A percentile compares a stretch with the other conserved stretches of the same genome.
Conservation (phyloP, 2,797 vertebrate species). For the Holocentrus rufus region DNA sequence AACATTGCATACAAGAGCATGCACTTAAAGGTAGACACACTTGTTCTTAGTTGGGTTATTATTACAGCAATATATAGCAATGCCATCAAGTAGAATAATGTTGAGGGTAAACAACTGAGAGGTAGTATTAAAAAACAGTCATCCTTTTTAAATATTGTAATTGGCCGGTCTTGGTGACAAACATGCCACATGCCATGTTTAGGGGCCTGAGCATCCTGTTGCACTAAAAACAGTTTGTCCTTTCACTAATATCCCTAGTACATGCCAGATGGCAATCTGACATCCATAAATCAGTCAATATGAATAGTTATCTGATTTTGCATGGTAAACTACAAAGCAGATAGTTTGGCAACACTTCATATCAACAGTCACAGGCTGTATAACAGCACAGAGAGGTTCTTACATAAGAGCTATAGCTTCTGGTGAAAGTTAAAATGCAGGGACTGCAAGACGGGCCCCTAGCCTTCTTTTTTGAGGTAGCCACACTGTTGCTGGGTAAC, state of each 20-base stretch:
- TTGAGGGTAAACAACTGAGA: slow-evolving; percentile 5
- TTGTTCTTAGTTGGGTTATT: neutral
- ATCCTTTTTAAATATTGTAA: neutral
- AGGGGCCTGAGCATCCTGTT: neutral
- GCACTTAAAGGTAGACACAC: neutral
- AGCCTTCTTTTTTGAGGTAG: slow-evolving; percentile 26
- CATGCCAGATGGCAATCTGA: neutral
- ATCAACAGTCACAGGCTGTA: neutral
- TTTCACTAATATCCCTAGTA: neutral
- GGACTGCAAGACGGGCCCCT: slow-evolving; percentile 10
- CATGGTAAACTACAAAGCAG: neutral
- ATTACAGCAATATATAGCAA: neutral
- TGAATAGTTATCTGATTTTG: neutral
- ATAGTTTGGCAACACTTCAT: slow-evolving; percentile 39
- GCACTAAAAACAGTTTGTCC: neutral
- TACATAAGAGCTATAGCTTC: slow-evolving; percentile 3
- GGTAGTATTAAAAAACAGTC: slow-evolving; percentile 8
- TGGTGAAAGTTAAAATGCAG: slow-evolving; percentile 15
- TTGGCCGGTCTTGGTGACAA: slow-evolving; percentile 6
- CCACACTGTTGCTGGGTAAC: slow-evolving; percentile 67
- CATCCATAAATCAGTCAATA: neutral
- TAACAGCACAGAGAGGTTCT: neutral
- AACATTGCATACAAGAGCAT: neutral
- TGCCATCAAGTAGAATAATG: neutral
- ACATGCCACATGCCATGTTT: neutral